Base-by-base conservation (phyloP, 2,888 invertebrate species). In the Ischnura elegans region DNA sequence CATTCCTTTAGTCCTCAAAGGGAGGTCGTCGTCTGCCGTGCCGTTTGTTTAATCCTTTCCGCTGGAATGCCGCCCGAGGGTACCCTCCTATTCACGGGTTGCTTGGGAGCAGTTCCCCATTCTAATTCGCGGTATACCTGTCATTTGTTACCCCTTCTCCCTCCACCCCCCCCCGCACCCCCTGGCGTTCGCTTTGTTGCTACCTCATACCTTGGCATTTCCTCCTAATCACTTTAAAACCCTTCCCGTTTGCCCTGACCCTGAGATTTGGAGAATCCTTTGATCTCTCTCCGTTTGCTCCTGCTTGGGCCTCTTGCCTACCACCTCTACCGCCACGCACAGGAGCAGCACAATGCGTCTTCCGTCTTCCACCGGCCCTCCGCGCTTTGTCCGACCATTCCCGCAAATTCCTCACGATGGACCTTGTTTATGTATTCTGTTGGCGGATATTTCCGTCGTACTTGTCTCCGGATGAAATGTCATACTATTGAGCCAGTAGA, bases 151-250 rank as follows among this genome's bases (percentile, higher is more conserved):
- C 51, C 51, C 51, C n/a, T 13, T 51, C 51, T 51, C 19, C 51
- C n/a, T 1, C 76, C 36, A 25, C 76, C 13, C 76, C 76, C 36
- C 2, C 76, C 10, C 36, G 10, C 36, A 29, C 10, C 36, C 36
- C 36, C 29, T 10, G 76, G 76, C 36, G 36, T 76, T 25, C 61
- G 25, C 25, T 61, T 61, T 21, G 25, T 76, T 29, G 76, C 76
- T 76, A 76, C 76, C 76, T 76, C 76, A 29, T 76, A n/a, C 76
- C 36, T 36, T 13, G 36, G 76, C 29, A 76, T 36, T 76, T 76
- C 76, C 36, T 21, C 90, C 90, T 43, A 66, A 55, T 61, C 90
- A n/a, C 51, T 90, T 90, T 90, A 90, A 90, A 55, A 36, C 66
- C 61, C 66, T 87, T 61, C 76, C 25, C 13, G 46, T 87, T 87